Evolutionary conservation across 2,888 invertebrate species (phyloP), one percentile per base, ranked within the genome.

Genomic region (Ptychoptera contaminata): DNA sequence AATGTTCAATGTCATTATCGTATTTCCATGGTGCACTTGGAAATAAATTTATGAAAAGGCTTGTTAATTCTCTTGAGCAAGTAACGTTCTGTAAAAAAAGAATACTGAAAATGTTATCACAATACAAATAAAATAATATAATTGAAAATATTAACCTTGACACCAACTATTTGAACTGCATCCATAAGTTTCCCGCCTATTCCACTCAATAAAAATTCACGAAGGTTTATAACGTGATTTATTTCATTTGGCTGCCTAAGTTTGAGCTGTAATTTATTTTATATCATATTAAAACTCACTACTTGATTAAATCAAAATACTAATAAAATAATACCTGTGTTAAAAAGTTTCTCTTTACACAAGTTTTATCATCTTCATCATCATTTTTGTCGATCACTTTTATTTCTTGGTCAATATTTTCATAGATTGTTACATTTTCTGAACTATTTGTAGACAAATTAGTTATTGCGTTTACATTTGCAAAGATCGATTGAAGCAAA

Each of bases 1-100:
- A 43, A 8, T 44, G 10, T 14, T 35, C 43, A n/a, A 37, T 15
- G 4, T 47, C 48, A 37, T 55, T 50, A 3, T 48, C 44, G 14
- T 55, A 48, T 39, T 58, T 56, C 66, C 66, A 66, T 23, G 55
- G 55, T 47, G 60, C 59, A 46, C 60, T 61, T 35, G 66, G 66
- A 49, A 66, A 66, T 37, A 65, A 51, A 50, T 63, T 64, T 14
- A 63, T 59, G 49, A 65, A 60, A 37, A 66, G 48, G 37, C 49
- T 59, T 56, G 47, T 58, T 56, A 37, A 61, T 54, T 50, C 60
- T 57, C 48, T 55, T 57, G 51, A 60, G 3, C 62, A 63, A 29
- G 61, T 58, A 46, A 65, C 58, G 37, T 60, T 55, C 67, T 66
- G 50, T 5, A 53, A 36, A 34, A 8, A 8, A 10, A 31, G 8